These are phyloP conservation scores for Dermolepida albohirtum DNA, from an alignment of 2,888 invertebrate species.

Conservation along the genomic window DNA sequence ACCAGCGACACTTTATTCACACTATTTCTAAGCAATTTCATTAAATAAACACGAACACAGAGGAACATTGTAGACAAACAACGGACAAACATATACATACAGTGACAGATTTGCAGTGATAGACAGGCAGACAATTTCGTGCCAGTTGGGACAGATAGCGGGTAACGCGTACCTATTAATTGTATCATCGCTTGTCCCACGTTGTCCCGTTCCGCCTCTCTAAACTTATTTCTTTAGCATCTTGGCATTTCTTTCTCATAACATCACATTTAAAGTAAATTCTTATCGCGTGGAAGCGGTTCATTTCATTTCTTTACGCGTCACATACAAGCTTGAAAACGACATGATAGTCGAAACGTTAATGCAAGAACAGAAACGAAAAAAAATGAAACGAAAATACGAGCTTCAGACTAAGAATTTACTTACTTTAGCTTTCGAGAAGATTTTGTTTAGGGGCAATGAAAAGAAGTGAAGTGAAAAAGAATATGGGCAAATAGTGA, in stretches of 20 bases:
- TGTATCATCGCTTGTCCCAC: slow-evolving; percentile 37
- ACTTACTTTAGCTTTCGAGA: too few relatives aligned
- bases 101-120: slow-evolving; percentile 45
- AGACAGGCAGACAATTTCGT: slow-evolving; percentile 64
- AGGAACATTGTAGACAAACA: slow-evolving; percentile 5
- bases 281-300: too few relatives aligned
- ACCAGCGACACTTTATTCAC: too few relatives aligned
- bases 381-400: too few relatives aligned
- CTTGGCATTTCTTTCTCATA: background rate
- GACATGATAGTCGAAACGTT: too few relatives aligned
- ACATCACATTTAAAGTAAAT: too few relatives aligned
- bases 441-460: background rate
- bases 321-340: too few relatives aligned
- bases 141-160: slow-evolving; percentile 70
- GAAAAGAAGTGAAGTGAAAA: slow-evolving; percentile 25
- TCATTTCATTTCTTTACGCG: too few relatives aligned
- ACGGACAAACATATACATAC: slow-evolving; percentile 18
- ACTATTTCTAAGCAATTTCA: too few relatives aligned
- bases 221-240: background rate
- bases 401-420: too few relatives aligned
- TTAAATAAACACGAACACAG: background rate
- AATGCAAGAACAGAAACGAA: too few relatives aligned
- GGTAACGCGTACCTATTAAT: slow-evolving; percentile 58
- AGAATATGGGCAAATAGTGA: background rate
- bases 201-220: slow-evolving; percentile 56